Percentiles rank a stretch among this genome's conserved stretches.
phyloP scores from a whole-genome alignment of 2,888 invertebrate genomes.

The Pristionchus fissidentatus region DNA sequence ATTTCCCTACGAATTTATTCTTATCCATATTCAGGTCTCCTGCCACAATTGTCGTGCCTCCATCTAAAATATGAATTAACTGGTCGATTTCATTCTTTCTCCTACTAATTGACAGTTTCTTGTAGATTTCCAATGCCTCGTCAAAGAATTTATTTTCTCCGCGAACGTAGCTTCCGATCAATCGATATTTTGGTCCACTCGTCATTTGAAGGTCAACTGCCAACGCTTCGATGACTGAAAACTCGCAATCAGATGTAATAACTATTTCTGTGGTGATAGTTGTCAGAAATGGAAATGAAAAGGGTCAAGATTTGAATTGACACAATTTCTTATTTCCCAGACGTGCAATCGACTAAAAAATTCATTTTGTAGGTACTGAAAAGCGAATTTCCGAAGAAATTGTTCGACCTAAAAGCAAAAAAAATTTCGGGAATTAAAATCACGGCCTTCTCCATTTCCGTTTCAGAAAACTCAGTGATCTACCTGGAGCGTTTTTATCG shows the following conservation, averaged over 20 bases:
- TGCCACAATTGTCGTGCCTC: background rate
- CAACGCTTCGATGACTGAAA: background rate
- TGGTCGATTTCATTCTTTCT: background rate
- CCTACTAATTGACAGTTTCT: background rate
- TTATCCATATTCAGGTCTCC: conserved; percentile 27
- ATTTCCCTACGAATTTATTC: conserved; percentile 6
- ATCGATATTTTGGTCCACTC: background rate
- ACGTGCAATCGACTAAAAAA: no score
- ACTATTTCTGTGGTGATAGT: background rate
- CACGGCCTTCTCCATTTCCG: no score
- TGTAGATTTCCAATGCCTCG: background rate
- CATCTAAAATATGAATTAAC: background rate
- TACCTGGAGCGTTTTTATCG: background rate
- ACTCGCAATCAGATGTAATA: background rate
- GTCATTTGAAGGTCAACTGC: background rate
- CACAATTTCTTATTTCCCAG: no score
- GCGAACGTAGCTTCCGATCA: background rate
- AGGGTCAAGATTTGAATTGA: no score
- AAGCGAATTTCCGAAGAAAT: background rate
- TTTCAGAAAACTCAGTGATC: no score
- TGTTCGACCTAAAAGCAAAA: background rate
- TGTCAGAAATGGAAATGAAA: no score
- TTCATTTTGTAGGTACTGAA: no score
- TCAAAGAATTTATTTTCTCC: background rate
- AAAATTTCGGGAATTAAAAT: no score